Base-by-base conservation (phyloP, 2,888 invertebrate species). In the Eremobia ochroleuca region DNA sequence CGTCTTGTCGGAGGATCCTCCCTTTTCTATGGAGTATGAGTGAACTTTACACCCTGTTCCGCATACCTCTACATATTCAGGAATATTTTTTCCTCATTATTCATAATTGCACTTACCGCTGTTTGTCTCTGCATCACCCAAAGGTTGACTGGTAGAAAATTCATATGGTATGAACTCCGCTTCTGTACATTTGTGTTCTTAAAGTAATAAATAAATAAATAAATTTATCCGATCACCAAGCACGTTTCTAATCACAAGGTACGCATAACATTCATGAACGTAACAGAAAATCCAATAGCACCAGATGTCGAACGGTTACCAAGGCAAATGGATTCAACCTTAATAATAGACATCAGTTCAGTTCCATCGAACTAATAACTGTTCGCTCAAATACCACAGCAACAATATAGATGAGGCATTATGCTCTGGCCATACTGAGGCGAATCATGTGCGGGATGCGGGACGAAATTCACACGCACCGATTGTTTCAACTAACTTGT, bases 391-490 rank as follows among this genome's bases (percentile, higher is more conserved):
- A 67, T 21, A 62, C 64, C 46, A 80, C 34, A 78, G 64, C 68
- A 79, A 77, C 58, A 76, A 72, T 73, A 76, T 61, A 72, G 64
- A 61, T 64, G 21, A 43, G 8, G 58, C 71, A 76, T 86, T 85
- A 77, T 34, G 25, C 25, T 34, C 25, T 49, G 49, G 15, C 9
- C 2, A 67, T 15, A 67, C 25, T 49, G 15, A 9, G 31, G 21
- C 0, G 0, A 31, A 25, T 8, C 0, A 31, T 9, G 25, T 15
- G 43, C 21, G 28, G 15, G n/a, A 40, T 21, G 18, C 43, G 1
- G 25, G n/a, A 37, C 0, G 8, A 21, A 25, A 31, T 25, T 25
- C 1, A 1, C 66, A 49, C 4, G 15, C 31, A 25, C 15, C 4
- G 25, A 31, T 46, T 31, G 31, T 46, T 4, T 31, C 8, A 13